These are phyloP conservation scores for Melanotus villosus DNA, from an alignment of 2,888 invertebrate species.

Conservation along the genomic window DNA sequence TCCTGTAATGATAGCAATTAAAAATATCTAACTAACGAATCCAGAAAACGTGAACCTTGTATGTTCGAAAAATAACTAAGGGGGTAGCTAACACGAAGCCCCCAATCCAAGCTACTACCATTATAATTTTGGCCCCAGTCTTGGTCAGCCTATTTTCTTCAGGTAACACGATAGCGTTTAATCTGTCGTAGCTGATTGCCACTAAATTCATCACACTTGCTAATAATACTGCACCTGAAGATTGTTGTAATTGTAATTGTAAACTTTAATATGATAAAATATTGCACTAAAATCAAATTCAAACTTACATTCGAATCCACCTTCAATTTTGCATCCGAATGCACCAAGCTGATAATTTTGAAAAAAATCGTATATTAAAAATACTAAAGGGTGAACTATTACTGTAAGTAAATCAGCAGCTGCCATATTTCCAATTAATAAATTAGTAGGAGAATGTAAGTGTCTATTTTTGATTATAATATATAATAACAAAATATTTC, in stretches of 20 bases:
- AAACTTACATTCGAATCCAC: conserved; percentile 76
- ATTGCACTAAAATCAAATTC: neutral
- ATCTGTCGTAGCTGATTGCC: conserved; percentile 85
- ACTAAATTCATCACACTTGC: conserved; percentile 85
- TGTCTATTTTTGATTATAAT: conserved; percentile 75
- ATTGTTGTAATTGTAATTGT: no score
- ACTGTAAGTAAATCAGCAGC: conserved; percentile 78
- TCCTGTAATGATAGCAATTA: conserved; percentile 67
- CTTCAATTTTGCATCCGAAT: conserved; percentile 84
- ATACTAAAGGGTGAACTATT: conserved; percentile 82
- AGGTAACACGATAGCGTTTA: conserved; percentile 85
- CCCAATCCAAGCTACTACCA: conserved; percentile 77
- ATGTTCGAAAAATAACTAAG: conserved; percentile 75
- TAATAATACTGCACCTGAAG: conserved; percentile 77
- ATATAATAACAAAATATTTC: conserved; percentile 77
- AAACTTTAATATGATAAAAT: neutral
- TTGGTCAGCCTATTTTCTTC: conserved; percentile 79
- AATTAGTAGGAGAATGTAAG: conserved; percentile 79
- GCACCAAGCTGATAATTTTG: conserved; percentile 83
- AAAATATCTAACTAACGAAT: neutral
- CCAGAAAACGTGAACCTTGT: conserved; percentile 67
- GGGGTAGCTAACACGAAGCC: conserved; percentile 77
- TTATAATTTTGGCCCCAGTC: conserved; percentile 76
- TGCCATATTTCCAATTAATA: conserved; percentile 83
- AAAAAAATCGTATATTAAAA: conserved; percentile 80